A percentile compares a stretch with the other conserved stretches of the same genome.
phyloP scores from a whole-genome alignment of 2,113 vertebrate genomes.

The Pseudorasbora parva region DNA sequence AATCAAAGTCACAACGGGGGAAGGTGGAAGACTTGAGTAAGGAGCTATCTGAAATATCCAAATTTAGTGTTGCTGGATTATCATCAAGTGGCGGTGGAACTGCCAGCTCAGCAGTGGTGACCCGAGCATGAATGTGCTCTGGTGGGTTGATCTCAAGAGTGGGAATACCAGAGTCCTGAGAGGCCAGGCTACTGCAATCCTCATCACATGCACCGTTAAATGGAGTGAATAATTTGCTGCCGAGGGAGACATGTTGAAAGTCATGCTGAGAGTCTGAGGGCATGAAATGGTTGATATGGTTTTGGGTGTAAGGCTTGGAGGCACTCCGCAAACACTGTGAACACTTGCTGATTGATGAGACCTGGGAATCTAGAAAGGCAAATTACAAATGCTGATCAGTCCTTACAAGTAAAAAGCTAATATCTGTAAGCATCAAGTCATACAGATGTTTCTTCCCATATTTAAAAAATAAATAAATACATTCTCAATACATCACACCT shows the following conservation, averaged over 20 bases:
- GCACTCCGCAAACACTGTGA: neutral
- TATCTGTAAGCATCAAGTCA: neutral
- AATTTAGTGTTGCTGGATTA: constrained; percentile 62
- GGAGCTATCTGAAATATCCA: constrained; percentile 67
- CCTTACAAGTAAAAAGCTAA: neutral
- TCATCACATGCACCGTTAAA: constrained; percentile 63
- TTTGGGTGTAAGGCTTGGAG: constrained; percentile 1
- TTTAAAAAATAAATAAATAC: too few relatives aligned
- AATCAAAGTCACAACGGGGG: constrained; percentile 83
- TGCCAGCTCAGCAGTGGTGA: constrained; percentile 57
- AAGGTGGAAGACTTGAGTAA: constrained; percentile 86
- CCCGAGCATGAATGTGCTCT: constrained; percentile 76
- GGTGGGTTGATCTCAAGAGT: constrained; percentile 90
- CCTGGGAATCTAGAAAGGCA: neutral
- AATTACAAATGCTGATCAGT: neutral
- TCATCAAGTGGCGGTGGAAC: constrained; percentile 46
- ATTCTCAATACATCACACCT: neutral
- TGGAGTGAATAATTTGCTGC: constrained; percentile 63
- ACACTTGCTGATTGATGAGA: neutral
- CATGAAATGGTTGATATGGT: constrained; percentile 12
- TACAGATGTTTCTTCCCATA: too few relatives aligned
- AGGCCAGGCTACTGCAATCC: constrained; percentile 82
- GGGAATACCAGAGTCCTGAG: constrained; percentile 92
- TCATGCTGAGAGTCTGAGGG: neutral
- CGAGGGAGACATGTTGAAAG: constrained; percentile 56